These are phyloP conservation scores for Cyanocitta stelleri DNA, from an alignment of 2,113 vertebrate genomes.

Conservation along the genomic window DNA sequence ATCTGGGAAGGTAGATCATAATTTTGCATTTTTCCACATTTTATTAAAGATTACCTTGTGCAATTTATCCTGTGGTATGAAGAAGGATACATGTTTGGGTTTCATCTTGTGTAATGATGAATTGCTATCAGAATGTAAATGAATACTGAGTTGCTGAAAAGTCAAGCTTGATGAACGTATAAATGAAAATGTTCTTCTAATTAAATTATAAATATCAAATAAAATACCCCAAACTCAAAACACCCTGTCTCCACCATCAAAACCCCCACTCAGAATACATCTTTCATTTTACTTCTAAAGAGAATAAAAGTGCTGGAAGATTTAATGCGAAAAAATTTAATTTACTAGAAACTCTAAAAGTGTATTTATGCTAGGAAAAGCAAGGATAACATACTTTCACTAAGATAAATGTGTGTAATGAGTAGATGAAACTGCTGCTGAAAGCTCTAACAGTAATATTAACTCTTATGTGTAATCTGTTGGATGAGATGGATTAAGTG, in stretches of 20 bases:
- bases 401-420: not conserved
- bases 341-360: not conserved
- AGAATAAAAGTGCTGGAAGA: not conserved
- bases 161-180: not conserved
- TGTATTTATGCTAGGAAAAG: not conserved
- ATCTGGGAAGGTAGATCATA: not conserved
- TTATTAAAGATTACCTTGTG: not conserved
- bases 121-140: not conserved
- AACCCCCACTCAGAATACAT: fast-evolving
- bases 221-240: not conserved
- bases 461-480: not conserved
- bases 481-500: not conserved
- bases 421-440: not conserved
- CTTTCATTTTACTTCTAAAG: not conserved
- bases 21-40: not conserved
- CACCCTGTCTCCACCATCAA: not conserved
- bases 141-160: not conserved
- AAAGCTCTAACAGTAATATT: not conserved
- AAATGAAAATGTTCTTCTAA: not conserved
- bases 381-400: not conserved
- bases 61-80: not conserved
- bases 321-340: not conserved
- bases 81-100: not conserved
- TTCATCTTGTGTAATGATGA: not conserved
- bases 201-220: not conserved